These are phyloP conservation scores for Loripinus fragilis DNA, from an alignment of 2,888 invertebrate genomes.

Conservation along the genomic window DNA sequence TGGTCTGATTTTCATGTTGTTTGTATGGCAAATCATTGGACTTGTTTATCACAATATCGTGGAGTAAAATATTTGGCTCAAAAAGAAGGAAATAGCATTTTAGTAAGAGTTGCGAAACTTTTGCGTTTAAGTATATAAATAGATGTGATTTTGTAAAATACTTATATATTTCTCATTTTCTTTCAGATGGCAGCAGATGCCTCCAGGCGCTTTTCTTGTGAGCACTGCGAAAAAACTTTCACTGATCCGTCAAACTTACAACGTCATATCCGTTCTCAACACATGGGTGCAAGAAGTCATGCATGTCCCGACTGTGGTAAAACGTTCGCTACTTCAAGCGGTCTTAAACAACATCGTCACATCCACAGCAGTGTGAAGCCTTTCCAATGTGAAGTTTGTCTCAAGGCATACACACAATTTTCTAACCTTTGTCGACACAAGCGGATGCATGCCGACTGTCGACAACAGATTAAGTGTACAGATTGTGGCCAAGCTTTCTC, in stretches of 20 bases:
- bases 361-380: constrained; percentile 99
- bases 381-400: constrained; percentile 94
- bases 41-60: no score
- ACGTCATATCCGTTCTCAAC: constrained; percentile 97
- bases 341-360: constrained; percentile 99
- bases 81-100: no score
- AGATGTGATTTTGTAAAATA: no score
- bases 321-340: constrained; percentile 98
- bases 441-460: constrained; percentile 98
- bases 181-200: constrained; percentile 3
- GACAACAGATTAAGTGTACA: constrained; percentile 94
- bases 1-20: no score
- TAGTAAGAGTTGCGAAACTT: no score
- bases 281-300: constrained; percentile 96
- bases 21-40: no score
- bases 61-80: no score
- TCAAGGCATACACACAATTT: constrained; percentile 98
- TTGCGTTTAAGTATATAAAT: no score
- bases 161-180: no score
- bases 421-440: constrained; percentile 99
- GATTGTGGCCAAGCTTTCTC: constrained; percentile 97
- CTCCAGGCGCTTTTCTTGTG: constrained; percentile 89
- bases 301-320: constrained; percentile 99
- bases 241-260: constrained; percentile 98
- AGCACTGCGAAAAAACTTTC: constrained; percentile 89